Evolutionary conservation across 2,797 vertebrate species (phyloP).

Genomic region (Thalassophryne amazonica): DNA sequence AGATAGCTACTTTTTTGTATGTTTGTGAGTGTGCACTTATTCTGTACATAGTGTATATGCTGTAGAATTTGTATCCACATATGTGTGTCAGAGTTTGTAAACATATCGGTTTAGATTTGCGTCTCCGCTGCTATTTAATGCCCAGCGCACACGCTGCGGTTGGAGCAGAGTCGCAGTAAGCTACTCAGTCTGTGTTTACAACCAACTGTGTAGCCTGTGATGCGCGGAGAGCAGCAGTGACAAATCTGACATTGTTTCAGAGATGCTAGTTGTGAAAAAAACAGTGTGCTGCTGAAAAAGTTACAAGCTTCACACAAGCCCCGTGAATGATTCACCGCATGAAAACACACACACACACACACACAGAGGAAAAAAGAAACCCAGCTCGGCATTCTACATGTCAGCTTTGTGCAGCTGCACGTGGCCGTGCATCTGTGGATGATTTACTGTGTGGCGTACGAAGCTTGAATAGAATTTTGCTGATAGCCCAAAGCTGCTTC

Average conservation of each 20-base stretch:
- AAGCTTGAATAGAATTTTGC: conserved; percentile 28
- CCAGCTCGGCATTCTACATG: conserved; percentile 7
- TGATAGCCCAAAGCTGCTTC: conserved; percentile 14
- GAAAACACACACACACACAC: too few species aligned
- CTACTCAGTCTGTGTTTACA: conserved; percentile 27
- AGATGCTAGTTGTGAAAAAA: conserved; percentile 11
- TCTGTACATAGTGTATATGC: background rate
- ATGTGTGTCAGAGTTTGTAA: background rate
- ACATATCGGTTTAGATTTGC: conserved; percentile 7
- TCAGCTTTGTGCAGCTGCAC: conserved; percentile 28
- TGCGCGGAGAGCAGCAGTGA: conserved; percentile 1
- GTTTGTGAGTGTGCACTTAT: background rate
- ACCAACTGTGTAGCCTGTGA: conserved; percentile 23
- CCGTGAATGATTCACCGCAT: conserved; percentile 22
- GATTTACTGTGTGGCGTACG: conserved; percentile 43
- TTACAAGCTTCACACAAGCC: conserved; percentile 10
- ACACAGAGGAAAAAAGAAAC: too few species aligned
- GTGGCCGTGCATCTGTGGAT: conserved; percentile 24
- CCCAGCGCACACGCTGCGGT: conserved; percentile 18
- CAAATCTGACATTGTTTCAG: conserved; percentile 6
- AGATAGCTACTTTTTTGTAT: background rate
- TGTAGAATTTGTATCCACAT: background rate
- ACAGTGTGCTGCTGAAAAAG: conserved; percentile 3
- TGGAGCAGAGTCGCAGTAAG: conserved; percentile 7
- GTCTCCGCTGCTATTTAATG: conserved; percentile 12